Conservation (phyloP, 2,797 vertebrate genomes). For the Gobionotothen gibberifrons region DNA sequence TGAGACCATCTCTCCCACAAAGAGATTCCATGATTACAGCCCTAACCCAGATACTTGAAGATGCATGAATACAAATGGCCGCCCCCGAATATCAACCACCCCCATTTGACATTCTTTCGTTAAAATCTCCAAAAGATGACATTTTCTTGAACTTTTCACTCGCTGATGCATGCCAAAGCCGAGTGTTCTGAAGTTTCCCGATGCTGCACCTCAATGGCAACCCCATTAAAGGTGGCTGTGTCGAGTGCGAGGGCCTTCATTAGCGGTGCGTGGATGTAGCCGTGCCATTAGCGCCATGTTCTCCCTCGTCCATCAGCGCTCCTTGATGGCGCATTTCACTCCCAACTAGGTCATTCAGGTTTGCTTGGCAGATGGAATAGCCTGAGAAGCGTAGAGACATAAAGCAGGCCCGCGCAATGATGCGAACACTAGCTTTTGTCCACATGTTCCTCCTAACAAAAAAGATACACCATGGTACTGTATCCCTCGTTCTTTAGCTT, state of each 20-base stretch:
- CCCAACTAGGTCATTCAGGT: slow-evolving; percentile 68
- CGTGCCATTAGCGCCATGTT: slow-evolving; percentile 67
- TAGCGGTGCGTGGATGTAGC: slow-evolving; percentile 47
- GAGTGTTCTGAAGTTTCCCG: slow-evolving; percentile 17
- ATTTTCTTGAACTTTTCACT: slow-evolving; percentile 59
- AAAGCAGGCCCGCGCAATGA: slow-evolving; percentile 44
- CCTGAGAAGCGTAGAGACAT: slow-evolving; percentile 26
- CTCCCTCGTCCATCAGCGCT: slow-evolving; percentile 62
- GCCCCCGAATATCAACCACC: slow-evolving; percentile 34
- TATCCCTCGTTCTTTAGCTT: background rate
- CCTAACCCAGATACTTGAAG: slow-evolving; percentile 64
- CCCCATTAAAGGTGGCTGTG: slow-evolving; percentile 52
- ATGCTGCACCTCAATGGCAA: slow-evolving; percentile 13
- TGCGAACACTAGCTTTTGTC: slow-evolving; percentile 31
- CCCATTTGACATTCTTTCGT: slow-evolving; percentile 48
- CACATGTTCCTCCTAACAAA: slow-evolving; percentile 26
- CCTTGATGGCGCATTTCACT: slow-evolving; percentile 70
- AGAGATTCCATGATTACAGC: slow-evolving; percentile 72
- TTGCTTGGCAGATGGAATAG: slow-evolving; percentile 61
- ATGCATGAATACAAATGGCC: slow-evolving; percentile 28
- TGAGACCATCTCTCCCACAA: slow-evolving; percentile 52
- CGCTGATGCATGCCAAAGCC: background rate
- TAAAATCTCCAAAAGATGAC: slow-evolving; percentile 55
- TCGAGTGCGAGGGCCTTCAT: slow-evolving; percentile 50
- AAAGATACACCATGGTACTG: background rate